These are phyloP conservation scores for Haemorhous mexicanus DNA, from an alignment of 2,113 vertebrate genomes.

Conservation along the genomic window DNA sequence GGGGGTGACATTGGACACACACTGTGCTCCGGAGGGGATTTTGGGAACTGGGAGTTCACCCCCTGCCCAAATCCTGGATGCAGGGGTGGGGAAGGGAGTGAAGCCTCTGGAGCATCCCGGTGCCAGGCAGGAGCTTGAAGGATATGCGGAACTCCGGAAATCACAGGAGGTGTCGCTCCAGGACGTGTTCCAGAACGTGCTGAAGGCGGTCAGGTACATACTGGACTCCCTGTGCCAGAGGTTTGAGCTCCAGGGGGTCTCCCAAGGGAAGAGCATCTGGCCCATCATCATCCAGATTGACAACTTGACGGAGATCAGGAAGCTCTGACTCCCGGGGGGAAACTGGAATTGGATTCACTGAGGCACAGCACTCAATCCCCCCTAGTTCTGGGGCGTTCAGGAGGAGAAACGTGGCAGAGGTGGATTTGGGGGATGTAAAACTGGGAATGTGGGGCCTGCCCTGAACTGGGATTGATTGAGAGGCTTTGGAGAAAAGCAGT, in stretches of 20 bases:
- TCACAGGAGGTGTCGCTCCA: rapidly evolving
- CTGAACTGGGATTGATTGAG: neutral
- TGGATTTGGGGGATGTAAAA: rapidly evolving
- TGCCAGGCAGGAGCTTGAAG: rapidly evolving
- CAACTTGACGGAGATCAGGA: rapidly evolving
- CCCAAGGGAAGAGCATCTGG: neutral
- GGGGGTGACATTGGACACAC: rapidly evolving
- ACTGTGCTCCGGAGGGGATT: rapidly evolving
- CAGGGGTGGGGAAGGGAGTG: rapidly evolving
- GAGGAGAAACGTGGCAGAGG: neutral
- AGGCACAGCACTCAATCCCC: neutral
- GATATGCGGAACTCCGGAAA: rapidly evolving
- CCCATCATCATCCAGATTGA: neutral
- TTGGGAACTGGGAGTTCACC: rapidly evolving
- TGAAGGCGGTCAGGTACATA: rapidly evolving
- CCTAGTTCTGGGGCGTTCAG: rapidly evolving
- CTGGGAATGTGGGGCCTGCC: neutral
- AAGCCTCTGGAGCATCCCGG: rapidly evolving
- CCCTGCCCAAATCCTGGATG: rapidly evolving
- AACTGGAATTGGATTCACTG: neutral
- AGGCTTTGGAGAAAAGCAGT: neutral
- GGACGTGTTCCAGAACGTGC: neutral
- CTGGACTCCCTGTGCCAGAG: neutral
- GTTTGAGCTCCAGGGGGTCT: neutral
- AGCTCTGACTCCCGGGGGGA: rapidly evolving